A percentile compares a stretch with the other conserved stretches of the same genome.
phyloP scores from a whole-genome alignment of 2,797 vertebrate genomes.

The Selene dorsalis region DNA sequence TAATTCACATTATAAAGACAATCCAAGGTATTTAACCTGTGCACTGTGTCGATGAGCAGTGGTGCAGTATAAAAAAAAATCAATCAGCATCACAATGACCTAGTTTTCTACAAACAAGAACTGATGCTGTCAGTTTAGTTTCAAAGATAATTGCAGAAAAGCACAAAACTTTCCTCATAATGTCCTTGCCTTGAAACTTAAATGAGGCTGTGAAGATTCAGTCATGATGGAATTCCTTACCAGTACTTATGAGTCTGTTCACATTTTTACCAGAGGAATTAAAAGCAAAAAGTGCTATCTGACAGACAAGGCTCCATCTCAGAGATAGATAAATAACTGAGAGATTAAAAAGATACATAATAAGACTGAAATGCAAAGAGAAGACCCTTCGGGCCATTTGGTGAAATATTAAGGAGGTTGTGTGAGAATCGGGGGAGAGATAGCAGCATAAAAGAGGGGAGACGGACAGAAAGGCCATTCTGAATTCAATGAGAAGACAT shows the following conservation, averaged over 20 bases:
- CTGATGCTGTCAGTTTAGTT: neutral
- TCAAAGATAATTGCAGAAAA: neutral
- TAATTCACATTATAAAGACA: neutral
- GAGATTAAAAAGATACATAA: constrained; percentile 34
- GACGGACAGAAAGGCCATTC: constrained; percentile 7
- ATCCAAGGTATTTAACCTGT: constrained; percentile 1
- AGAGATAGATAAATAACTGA: constrained; percentile 39
- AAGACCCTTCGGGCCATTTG: constrained; percentile 32
- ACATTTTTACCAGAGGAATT: neutral
- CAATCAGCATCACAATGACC: neutral
- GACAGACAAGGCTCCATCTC: constrained; percentile 1
- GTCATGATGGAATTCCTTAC: neutral
- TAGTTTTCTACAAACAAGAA: neutral
- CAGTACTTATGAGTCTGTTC: neutral
- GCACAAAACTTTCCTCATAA: neutral
- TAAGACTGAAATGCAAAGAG: constrained; percentile 11
- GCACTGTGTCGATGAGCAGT: neutral
- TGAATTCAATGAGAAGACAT: constrained; percentile 19
- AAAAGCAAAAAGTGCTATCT: neutral
- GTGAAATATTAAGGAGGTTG: constrained; percentile 36
- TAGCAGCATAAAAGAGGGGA: neutral
- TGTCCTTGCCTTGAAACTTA: neutral
- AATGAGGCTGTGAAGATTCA: constrained; percentile 11
- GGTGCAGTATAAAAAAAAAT: neutral
- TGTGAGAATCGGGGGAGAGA: constrained; percentile 10